Base-by-base conservation (phyloP, 2,888 invertebrate genomes). In the Malthinus flaveolus region DNA sequence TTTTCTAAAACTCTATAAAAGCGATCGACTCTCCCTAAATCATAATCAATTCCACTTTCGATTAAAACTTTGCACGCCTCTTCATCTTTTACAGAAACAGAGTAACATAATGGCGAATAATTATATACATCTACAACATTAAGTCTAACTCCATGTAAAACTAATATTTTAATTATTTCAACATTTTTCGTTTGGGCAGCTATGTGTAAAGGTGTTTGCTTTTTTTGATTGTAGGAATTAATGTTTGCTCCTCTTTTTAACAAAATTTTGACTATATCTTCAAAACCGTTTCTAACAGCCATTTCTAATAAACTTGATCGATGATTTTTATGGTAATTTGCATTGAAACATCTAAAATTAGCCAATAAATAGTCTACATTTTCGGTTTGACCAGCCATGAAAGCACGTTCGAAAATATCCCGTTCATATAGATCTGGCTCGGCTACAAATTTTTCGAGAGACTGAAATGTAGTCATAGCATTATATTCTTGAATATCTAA, bases 391-490 rank as follows among this genome's bases (percentile, higher is more conserved):
- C 88, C 88, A 67, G 85, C 83, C 61, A 86, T 85, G 9, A 87
- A 85, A 15, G 90, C 89, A 80, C 91, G 90, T 75, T 90, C 90
- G 52, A 90, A 75, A 0, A 90, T 88, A 59, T 87, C 86, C 68
- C 85, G 82, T 65, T 84, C 84, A 68, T 83, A 84, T 6, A 82
- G 80, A 78, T 88, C 88, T 66, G 85, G 83, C 66, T 85, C 82
- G 66, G 86, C 83, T 56, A 87, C 81, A 65, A 85, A 84, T 74
- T 68, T 66, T 34, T 71, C 71, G 1, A 68, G 70, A 33, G 67
- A 67, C 55, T 77, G 75, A 53, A 79, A 63, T 23, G 78, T 66
- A 42, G 77, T 67, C 32, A 80, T 77, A 2, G 88, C 89, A 56
- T 56, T 63, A 15, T 59, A 53, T 57, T 65, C 62, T 57, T 66